These are phyloP conservation scores for Apus apus DNA, from an alignment of 2,113 vertebrate genomes.

Conservation along the genomic window DNA sequence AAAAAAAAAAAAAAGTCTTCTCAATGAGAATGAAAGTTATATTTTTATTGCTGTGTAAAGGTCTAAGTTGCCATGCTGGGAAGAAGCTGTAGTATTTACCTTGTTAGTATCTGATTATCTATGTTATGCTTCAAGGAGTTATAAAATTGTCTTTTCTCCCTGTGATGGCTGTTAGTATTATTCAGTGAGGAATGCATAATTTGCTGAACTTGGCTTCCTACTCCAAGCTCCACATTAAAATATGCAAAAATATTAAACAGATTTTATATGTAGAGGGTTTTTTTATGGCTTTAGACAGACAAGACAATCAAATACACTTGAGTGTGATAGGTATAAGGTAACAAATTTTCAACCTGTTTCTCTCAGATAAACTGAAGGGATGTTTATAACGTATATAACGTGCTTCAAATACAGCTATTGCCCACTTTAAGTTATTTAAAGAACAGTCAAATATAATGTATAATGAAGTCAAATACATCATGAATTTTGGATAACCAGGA, in stretches of 20 bases:
- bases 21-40: neutral
- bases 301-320: neutral
- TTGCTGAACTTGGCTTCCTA: neutral
- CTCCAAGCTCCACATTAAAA: neutral
- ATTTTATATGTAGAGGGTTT: rapidly evolving
- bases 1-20: too few species aligned
- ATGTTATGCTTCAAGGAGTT: neutral
- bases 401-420: neutral
- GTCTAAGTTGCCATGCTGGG: neutral
- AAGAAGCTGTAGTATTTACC: neutral
- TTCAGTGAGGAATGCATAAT: neutral
- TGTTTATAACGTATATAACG: neutral
- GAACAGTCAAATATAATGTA: neutral
- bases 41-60: neutral
- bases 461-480: neutral
- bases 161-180: neutral
- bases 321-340: neutral
- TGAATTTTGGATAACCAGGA: neutral
- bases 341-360: neutral
- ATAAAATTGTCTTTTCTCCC: neutral
- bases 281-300: neutral
- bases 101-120: neutral
- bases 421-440: neutral
- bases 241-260: neutral
- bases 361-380: neutral